These are phyloP conservation scores for Stylophora pistillata DNA, from an alignment of 64 coral and sea anemone species.

Conservation along the genomic window DNA sequence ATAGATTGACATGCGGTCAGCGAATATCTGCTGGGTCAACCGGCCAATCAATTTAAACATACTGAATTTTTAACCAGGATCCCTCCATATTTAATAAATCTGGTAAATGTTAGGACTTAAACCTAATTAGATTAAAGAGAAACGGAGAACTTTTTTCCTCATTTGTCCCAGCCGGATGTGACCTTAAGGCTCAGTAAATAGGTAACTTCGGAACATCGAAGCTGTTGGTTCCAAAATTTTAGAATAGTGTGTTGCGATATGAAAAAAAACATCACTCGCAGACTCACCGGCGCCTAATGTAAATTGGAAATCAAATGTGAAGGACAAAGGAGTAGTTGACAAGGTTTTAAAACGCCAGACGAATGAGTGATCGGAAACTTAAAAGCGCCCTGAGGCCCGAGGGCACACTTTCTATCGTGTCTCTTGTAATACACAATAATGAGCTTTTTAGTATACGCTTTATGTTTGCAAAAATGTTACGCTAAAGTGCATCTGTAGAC, in stretches of 20 bases:
- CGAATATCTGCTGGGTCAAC: too few species aligned
- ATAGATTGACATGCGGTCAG: too few species aligned
- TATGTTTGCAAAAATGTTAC: slow-evolving; percentile 29
- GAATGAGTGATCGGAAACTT: slow-evolving; percentile 29
- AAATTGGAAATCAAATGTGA: background rate
- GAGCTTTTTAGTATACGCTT: background rate
- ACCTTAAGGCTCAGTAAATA: background rate
- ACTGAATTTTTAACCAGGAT: background rate
- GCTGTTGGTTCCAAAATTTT: background rate
- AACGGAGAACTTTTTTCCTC: background rate
- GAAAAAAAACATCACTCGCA: background rate
- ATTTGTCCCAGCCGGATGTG: background rate
- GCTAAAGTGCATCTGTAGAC: slow-evolving; percentile 8
- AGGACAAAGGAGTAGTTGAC: background rate
- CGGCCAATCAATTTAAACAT: background rate
- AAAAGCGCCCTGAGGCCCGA: background rate
- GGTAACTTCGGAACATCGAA: background rate
- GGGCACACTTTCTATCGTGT: slow-evolving; percentile 13
- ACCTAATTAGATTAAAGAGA: background rate
- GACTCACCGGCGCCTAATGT: slow-evolving; percentile 1
- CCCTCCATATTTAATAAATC: background rate
- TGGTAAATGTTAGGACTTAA: background rate
- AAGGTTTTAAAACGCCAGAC: background rate
- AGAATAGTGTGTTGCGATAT: slow-evolving; percentile 6
- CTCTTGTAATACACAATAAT: background rate